Percentiles rank a stretch among this genome's conserved stretches.
Conservation (phyloP, 2,888 invertebrate species). For the Torymus tubicola region DNA sequence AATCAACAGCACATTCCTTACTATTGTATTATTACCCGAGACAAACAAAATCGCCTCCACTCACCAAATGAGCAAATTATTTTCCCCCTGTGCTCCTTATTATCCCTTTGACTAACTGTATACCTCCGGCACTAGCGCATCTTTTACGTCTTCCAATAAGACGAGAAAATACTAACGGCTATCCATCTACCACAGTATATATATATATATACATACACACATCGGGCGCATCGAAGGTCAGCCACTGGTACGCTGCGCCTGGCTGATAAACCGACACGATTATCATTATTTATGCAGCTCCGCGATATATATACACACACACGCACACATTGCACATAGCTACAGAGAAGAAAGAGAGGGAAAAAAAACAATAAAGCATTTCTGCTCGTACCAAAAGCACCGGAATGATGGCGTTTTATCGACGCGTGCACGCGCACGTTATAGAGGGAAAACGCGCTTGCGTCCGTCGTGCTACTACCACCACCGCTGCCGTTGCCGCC, state of each 20-base stretch:
- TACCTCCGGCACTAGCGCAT: background rate
- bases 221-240: constrained; percentile 37
- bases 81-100: background rate
- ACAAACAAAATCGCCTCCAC: too few species aligned
- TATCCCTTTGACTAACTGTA: background rate
- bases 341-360: background rate
- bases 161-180: constrained; percentile 32
- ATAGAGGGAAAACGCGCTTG: too few species aligned
- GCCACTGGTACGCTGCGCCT: constrained; percentile 9
- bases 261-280: constrained; percentile 43
- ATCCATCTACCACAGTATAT: constrained; percentile 3
- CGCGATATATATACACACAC: background rate
- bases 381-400: background rate
- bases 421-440: background rate
- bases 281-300: constrained; percentile 51
- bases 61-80: constrained; percentile 16
- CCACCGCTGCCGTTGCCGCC: too few species aligned
- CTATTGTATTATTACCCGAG: too few species aligned
- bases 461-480: too few species aligned
- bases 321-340: background rate
- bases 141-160: constrained; percentile 10
- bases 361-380: constrained; percentile 17
- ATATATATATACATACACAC: background rate
- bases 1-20: too few species aligned
- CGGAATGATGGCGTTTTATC: constrained; percentile 35